Base-by-base conservation (phyloP, 2,888 invertebrate genomes). In the Parapristionchus giblindavisi region DNA sequence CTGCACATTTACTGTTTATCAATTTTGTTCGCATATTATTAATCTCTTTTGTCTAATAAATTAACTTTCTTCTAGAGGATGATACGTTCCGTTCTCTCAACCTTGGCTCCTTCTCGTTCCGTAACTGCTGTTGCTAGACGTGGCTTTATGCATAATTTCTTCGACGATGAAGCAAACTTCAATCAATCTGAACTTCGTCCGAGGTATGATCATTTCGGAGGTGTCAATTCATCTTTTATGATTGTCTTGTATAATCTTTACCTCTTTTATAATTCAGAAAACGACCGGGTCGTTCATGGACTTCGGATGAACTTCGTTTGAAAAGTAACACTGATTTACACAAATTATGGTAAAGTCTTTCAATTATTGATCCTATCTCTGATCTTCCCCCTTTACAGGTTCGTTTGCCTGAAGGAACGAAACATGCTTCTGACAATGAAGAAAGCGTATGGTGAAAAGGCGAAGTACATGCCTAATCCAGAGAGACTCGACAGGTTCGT, bases 361-460 rank as follows among this genome's bases (percentile, higher is more conserved):
- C n/a, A n/a, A n/a, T n/a, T n/a, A 58, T 27, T 58, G 21, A 14
- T 24, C 29, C 24, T 27, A n/a, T n/a, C 58, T 58, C 58, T 14
- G 48, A 11, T 48, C 48, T 21, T 14, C 48, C 8, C 11, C 43
- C 6, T 38, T 21, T 81, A 29, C 80, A 93, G 93, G 93, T 93
- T 91, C 89, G 91, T 94, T 24, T 90, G 99, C 75, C 89, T 97
- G 72, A 99, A 98, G 90, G 99, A 99, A 89, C 91, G 93, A 74
- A 99, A 99, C 89, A 97, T 98, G 97, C 90, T 99, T 27, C 89
- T 94, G 79, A 97, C 98, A 1, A 96, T 98, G 97, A 93, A 93
- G 70, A 80, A 79, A 72, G 86, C 88, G 92, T 92, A 89, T 92
- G 92, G 84, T 38, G 89, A 91, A 54, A 90, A 92, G 86, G 79